phyloP scores from a whole-genome alignment of 2,113 vertebrate species.

The Neomonachus schauinslandi region DNA sequence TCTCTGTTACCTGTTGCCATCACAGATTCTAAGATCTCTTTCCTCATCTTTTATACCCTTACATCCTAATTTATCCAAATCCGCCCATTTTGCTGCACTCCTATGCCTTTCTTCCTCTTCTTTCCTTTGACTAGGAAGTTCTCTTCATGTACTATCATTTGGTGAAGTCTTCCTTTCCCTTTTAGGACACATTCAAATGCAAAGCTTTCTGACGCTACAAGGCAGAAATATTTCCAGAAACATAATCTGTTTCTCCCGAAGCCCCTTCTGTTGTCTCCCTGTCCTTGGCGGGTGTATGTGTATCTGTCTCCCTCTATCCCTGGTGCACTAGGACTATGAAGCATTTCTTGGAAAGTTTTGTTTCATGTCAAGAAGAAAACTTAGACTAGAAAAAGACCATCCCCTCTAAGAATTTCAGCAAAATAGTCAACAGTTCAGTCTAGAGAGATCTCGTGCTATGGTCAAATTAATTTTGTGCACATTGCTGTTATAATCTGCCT shows the following conservation, averaged over 20 bases:
- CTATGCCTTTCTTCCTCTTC: background rate
- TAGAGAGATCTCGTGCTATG: background rate
- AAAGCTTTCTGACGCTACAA: no score
- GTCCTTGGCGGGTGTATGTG: background rate
- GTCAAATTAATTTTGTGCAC: background rate
- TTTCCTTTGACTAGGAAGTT: background rate
- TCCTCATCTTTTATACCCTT: background rate
- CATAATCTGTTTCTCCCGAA: background rate
- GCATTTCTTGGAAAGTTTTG: background rate
- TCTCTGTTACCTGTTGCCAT: background rate
- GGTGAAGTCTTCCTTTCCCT: background rate
- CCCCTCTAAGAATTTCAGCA: background rate
- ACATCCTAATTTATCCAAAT: no score
- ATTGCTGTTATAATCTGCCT: background rate
- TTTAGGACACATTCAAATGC: background rate
- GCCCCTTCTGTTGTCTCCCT: background rate
- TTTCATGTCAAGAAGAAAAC: background rate
- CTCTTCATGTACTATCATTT: background rate
- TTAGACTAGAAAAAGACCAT: background rate
- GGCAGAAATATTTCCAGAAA: background rate
- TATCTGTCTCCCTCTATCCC: background rate
- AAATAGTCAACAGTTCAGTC: background rate
- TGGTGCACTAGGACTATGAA: no score
- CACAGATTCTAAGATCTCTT: background rate
- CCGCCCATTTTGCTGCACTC: rapidly evolving